phyloP scores from a whole-genome alignment of 2,113 vertebrate genomes.

The Vulpes vulpes region DNA sequence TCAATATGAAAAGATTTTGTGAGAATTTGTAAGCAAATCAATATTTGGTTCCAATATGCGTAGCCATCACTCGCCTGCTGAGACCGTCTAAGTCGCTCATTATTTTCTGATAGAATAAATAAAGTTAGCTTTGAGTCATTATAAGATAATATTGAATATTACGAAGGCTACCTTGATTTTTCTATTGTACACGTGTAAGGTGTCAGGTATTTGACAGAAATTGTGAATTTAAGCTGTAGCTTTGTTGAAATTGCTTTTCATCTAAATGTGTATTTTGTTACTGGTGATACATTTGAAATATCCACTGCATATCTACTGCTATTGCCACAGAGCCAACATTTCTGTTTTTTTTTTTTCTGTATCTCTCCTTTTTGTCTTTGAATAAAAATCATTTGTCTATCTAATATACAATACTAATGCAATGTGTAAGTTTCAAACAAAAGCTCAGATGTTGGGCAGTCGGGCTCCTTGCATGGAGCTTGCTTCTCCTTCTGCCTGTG shows the following conservation, averaged over 20 bases:
- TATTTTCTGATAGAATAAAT: neutral
- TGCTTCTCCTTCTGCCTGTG: too few relatives aligned
- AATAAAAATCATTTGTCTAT: neutral
- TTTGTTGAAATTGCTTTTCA: slow-evolving; percentile 41
- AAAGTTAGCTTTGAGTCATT: neutral
- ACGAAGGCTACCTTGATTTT: neutral
- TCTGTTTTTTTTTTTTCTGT: neutral
- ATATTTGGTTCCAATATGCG: neutral
- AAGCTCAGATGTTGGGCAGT: neutral
- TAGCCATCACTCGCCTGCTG: neutral
- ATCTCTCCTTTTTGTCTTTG: neutral
- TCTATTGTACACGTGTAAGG: neutral
- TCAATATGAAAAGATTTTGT: neutral
- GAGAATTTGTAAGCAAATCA: neutral
- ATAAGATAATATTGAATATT: neutral
- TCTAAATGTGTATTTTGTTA: neutral
- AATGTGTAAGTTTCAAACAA: neutral
- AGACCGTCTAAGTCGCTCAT: neutral
- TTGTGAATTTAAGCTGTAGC: neutral
- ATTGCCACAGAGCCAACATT: neutral
- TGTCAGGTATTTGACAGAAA: neutral
- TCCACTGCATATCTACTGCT: neutral
- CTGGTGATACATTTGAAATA: neutral
- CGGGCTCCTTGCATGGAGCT: too few relatives aligned
- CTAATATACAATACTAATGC: neutral